These are phyloP conservation scores for Acleris cristana DNA, from an alignment of 2,888 invertebrate genomes.

Conservation along the genomic window DNA sequence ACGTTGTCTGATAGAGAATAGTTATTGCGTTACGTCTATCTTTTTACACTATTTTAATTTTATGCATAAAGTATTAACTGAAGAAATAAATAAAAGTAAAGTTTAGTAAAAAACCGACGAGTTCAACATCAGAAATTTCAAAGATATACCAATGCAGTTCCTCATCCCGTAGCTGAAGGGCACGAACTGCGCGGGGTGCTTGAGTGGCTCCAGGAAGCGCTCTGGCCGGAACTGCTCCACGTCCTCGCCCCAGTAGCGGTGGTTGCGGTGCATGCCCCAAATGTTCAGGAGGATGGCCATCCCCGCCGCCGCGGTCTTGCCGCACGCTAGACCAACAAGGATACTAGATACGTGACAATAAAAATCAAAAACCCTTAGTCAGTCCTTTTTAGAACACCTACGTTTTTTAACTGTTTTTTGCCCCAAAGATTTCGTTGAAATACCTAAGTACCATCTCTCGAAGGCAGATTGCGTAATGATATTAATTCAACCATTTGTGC, in stretches of 20 bases:
- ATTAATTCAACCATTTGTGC: no score
- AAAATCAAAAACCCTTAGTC: not conserved
- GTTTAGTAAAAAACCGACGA: no score
- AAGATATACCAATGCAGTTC: conserved; percentile 49
- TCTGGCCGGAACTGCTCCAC: conserved; percentile 41
- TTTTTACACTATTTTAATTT: no score
- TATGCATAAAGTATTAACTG: no score
- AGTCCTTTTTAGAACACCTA: no score
- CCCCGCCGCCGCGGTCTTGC: conserved; percentile 22
- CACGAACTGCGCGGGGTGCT: conserved; percentile 50
- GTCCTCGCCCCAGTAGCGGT: conserved; percentile 39
- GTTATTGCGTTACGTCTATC: no score
- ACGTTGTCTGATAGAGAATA: no score
- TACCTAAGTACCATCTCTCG: no score
- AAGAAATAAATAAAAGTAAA: no score
- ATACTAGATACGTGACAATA: not conserved
- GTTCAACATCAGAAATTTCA: no score
- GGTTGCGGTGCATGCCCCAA: conserved; percentile 43
- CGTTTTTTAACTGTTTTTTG: not conserved
- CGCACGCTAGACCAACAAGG: not conserved
- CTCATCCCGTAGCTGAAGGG: conserved; percentile 56
- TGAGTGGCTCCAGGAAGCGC: conserved; percentile 38
- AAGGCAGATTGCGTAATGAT: no score
- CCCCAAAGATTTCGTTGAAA: no score
- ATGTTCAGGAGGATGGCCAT: conserved; percentile 23